These are phyloP conservation scores for Nematolebias whitei DNA, from an alignment of 2,113 vertebrate species.

Conservation along the genomic window DNA sequence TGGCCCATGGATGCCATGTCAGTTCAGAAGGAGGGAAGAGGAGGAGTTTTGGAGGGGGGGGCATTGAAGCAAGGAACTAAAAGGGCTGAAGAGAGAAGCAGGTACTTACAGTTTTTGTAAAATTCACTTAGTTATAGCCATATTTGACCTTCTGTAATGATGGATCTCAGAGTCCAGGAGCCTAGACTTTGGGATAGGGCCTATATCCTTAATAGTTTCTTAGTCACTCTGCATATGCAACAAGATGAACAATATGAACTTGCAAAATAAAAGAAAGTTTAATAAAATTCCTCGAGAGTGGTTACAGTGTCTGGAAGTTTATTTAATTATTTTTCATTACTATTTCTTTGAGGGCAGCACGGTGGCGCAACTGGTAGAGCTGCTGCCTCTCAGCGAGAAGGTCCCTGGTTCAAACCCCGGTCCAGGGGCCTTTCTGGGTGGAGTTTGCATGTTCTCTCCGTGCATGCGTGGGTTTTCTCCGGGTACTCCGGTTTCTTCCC, in stretches of 20 bases:
- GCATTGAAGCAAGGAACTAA: conserved; percentile 40
- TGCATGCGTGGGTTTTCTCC: no score
- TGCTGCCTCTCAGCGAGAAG: no score
- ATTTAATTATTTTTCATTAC: no score
- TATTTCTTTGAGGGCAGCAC: no score
- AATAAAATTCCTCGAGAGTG: conserved; percentile 17
- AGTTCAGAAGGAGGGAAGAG: conserved; percentile 48
- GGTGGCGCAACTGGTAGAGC: no score
- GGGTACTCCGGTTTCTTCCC: no score
- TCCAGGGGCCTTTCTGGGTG: no score
- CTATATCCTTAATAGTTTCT: neutral
- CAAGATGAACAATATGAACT: neutral
- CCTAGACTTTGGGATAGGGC: no score
- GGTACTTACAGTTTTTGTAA: neutral
- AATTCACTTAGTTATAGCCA: no score
- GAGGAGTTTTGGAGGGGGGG: conserved; percentile 25
- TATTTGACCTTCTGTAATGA: no score
- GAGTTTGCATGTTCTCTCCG: no score
- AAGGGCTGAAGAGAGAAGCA: conserved; percentile 7
- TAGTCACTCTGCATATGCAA: neutral
- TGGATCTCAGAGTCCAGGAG: neutral
- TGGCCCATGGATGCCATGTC: conserved; percentile 68
- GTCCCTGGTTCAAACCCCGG: no score
- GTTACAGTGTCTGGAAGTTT: conserved; percentile 24
- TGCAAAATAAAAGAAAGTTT: neutral